Conservation (phyloP, 1,140 invertebrate species). For the Cataglyphis hispanica region DNA sequence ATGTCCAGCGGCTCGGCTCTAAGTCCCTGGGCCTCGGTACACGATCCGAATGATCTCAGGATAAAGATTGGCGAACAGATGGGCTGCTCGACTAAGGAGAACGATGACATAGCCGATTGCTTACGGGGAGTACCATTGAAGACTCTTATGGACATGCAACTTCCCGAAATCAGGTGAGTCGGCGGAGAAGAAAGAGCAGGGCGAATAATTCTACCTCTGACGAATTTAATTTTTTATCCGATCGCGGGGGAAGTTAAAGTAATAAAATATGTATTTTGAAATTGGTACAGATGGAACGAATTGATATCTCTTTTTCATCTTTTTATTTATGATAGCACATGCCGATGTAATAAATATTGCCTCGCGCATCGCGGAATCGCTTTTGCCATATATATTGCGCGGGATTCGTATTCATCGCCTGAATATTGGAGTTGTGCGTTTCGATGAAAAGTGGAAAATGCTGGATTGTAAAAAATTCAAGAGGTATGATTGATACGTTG, state of each 20-base stretch:
- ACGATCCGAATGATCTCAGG: conserved; percentile 91
- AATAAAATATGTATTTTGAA: conserved; percentile 50
- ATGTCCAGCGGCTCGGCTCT: conserved; percentile 95
- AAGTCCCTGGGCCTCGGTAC: conserved; percentile 93
- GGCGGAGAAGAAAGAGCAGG: not conserved
- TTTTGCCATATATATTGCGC: conserved; percentile 13
- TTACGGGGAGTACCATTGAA: conserved; percentile 88
- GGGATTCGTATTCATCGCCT: conserved; percentile 45
- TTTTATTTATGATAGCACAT: conserved; percentile 49
- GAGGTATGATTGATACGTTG: conserved; percentile 38
- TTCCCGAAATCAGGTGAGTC: conserved; percentile 88
- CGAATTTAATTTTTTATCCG: not conserved
- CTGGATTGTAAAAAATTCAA: conserved; percentile 31
- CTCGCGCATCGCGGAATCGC: not conserved
- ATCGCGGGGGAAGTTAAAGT: conserved; percentile 12
- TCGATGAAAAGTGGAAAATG: conserved; percentile 55
- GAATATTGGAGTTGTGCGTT: conserved; percentile 45
- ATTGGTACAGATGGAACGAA: conserved; percentile 45
- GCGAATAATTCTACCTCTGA: not conserved
- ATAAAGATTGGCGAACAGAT: conserved; percentile 91
- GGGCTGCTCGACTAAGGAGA: conserved; percentile 86
- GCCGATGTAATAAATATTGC: conserved; percentile 55
- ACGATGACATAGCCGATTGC: conserved; percentile 87
- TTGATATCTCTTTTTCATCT: conserved; percentile 40
- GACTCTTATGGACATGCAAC: conserved; percentile 88